These are phyloP conservation scores for Netelia inedita DNA, from an alignment of 2,888 invertebrate genomes.

Conservation along the genomic window DNA sequence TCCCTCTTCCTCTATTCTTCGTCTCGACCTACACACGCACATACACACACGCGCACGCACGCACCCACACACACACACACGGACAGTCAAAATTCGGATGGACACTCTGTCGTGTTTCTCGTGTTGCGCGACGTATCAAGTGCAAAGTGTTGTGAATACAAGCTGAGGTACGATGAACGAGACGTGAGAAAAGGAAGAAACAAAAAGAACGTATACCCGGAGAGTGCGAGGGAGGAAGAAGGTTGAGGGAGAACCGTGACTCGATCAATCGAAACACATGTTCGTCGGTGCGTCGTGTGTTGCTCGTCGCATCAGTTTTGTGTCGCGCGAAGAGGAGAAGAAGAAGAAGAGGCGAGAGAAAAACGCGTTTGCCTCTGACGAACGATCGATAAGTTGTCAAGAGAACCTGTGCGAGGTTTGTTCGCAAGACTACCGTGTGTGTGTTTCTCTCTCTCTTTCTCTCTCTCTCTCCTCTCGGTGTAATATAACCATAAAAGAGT, in stretches of 20 bases:
- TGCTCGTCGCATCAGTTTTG: slow-evolving; percentile 28
- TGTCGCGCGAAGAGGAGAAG: slow-evolving; percentile 12
- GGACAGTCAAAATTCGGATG: slow-evolving; percentile 46
- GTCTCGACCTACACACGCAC: too few species aligned
- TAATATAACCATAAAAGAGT: too few species aligned
- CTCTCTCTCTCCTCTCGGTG: slow-evolving; percentile 10
- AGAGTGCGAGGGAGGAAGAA: slow-evolving; percentile 19
- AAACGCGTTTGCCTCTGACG: slow-evolving; percentile 64
- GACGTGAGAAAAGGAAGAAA: slow-evolving; percentile 51
- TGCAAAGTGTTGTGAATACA: slow-evolving; percentile 51
- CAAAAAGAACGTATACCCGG: slow-evolving; percentile 43
- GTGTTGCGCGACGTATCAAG: slow-evolving; percentile 29
- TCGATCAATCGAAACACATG: slow-evolving; percentile 71
- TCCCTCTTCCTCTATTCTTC: slow-evolving; percentile 2
- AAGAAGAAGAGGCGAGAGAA: slow-evolving; percentile 57
- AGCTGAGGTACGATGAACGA: slow-evolving; percentile 38
- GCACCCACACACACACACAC: slow-evolving; percentile 4
- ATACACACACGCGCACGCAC: neutral
- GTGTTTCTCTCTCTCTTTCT: slow-evolving; percentile 25
- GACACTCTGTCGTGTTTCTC: slow-evolving; percentile 29
- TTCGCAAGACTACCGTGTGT: slow-evolving; percentile 55
- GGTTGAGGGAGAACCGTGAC: slow-evolving; percentile 7
- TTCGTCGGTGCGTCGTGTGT: slow-evolving; percentile 56
- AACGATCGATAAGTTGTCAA: slow-evolving; percentile 72
- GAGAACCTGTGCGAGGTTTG: slow-evolving; percentile 39